Evolutionary conservation across 2,113 vertebrate species (phyloP).

Genomic region (Mellivora capensis): DNA sequence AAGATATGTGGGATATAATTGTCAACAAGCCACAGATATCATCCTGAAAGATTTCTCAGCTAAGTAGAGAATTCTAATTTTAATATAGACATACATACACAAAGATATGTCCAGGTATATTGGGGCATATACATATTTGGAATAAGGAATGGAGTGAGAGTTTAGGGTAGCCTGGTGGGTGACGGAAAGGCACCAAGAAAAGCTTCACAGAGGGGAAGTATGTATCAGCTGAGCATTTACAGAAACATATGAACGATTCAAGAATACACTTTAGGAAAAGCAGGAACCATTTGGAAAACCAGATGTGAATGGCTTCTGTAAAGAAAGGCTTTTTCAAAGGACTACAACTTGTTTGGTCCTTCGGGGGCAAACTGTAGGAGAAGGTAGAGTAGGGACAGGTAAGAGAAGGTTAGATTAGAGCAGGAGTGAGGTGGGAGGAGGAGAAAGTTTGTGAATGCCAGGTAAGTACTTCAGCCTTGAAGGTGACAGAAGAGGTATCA

Average conservation of each 20-base stretch:
- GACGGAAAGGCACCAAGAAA: not conserved
- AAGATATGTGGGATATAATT: not conserved
- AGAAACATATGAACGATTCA: not conserved
- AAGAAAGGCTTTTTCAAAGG: not conserved
- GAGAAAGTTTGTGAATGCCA: not conserved
- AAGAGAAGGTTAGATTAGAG: not conserved
- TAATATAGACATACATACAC: not conserved
- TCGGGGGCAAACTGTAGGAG: not conserved
- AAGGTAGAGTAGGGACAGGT: not conserved
- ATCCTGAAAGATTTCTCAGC: not conserved
- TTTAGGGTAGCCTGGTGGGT: not conserved
- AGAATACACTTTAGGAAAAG: not conserved
- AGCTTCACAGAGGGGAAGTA: not conserved
- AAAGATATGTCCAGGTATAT: not conserved
- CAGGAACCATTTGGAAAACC: not conserved
- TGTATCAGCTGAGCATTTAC: not conserved
- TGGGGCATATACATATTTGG: not conserved
- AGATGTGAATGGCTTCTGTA: not conserved
- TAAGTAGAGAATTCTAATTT: not conserved
- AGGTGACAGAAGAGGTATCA: not conserved
- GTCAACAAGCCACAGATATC: not conserved
- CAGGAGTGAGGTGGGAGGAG: no score
- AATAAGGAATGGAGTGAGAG: not conserved
- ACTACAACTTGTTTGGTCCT: not conserved
- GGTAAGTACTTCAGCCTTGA: not conserved